Base-by-base conservation (phyloP, 2,797 vertebrate species). In the Amblyopsis hoosieri region DNA sequence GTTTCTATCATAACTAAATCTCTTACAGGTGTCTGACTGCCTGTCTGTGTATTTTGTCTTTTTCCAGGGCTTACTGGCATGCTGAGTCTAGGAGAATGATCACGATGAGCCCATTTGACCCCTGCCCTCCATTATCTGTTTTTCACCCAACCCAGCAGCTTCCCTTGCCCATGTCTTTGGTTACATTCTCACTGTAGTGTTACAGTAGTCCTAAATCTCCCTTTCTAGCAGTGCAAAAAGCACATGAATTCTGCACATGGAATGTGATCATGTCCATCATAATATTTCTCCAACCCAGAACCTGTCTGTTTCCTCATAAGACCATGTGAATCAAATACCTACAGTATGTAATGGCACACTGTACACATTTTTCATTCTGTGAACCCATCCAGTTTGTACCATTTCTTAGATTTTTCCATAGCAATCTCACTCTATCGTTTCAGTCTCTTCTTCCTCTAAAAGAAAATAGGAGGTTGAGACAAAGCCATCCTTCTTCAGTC, bases 11-110 rank as follows among this genome's bases (percentile, higher is more conserved):
- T 64, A 67, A 76, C 51, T 67, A 69, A 23, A 64, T 69, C 33
- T 37, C 33, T 37, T 37, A 37, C 33, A 8, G 33, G 33, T 8
- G 33, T 23, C 33, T 5, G 33, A 8, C 33, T 37, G 12, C 0
- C 1, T 48, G 58, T 78, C 71, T 79, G 57, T 74, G 52, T 66
- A 74, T 75, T 65, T 59, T 23, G 56, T 29, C 15, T 58, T 70
- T 23, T 12, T 10, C 9, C 52, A 1, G 3, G 17, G 12, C 51
- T 3, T 11, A 17, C 17, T 31, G 12, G 11, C 12, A 54, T 19
- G 19, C 60, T 37, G 64, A 67, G 60, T 55, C 62, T 37, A 69
- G 74, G 69, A 50, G 70, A 73, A 69, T 73, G 52, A 71, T 70
- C 59, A 57, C 54, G 10, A 12, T 70, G 62, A 72, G 78, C 66